These are phyloP conservation scores for Caenorhabditis zanzibari DNA, from an alignment of 2,888 invertebrate species.

Conservation along the genomic window DNA sequence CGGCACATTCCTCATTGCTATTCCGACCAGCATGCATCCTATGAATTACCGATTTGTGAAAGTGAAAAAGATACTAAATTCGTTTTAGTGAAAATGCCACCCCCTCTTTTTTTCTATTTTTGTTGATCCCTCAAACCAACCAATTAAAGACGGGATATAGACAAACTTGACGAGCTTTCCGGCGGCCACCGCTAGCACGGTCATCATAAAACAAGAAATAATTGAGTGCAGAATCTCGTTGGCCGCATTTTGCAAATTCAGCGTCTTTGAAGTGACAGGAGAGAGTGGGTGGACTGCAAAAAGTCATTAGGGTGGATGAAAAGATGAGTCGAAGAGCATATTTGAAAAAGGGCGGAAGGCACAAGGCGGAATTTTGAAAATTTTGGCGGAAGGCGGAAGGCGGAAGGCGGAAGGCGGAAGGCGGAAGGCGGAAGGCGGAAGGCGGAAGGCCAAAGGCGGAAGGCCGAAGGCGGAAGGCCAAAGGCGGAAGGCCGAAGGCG, in stretches of 20 bases:
- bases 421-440: too few species aligned
- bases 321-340: not conserved
- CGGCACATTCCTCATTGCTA: slow-evolving; percentile 66
- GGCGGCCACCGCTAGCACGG: slow-evolving; percentile 51
- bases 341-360: not conserved
- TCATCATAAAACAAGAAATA: slow-evolving; percentile 64
- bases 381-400: too few species aligned
- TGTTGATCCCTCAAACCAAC: slow-evolving; percentile 32
- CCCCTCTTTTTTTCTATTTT: slow-evolving; percentile 24
- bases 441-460: too few species aligned
- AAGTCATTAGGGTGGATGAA: not conserved
- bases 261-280: slow-evolving; percentile 52
- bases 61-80: slow-evolving; percentile 21
- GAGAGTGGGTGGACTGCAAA: slow-evolving; percentile 60
- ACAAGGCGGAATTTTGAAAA: slow-evolving; percentile 64
- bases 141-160: slow-evolving; percentile 64
- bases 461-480: too few species aligned
- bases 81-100: not conserved
- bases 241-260: slow-evolving; percentile 60
- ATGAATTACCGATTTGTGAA: slow-evolving; percentile 18
- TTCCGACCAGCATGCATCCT: slow-evolving; percentile 69
- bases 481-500: too few species aligned
- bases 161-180: slow-evolving; percentile 62
- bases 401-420: too few species aligned
- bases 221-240: slow-evolving; percentile 66